Base-by-base conservation (phyloP, 2,797 vertebrate species). In the Capromys pilorides region DNA sequence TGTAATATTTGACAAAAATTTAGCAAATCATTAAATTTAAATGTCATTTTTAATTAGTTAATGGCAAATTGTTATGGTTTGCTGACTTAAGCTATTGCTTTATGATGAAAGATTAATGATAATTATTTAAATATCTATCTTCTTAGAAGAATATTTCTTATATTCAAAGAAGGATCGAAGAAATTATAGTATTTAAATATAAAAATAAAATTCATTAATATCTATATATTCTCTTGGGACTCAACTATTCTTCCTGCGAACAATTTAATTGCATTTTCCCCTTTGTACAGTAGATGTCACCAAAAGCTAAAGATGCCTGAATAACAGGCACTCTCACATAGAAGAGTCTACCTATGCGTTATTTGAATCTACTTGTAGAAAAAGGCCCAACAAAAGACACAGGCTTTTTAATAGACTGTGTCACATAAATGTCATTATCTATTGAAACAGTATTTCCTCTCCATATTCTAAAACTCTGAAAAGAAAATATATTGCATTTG, bases 281-380 rank as follows among this genome's bases (percentile, higher is more conserved):
- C 2, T 95, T 91, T 95, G 94, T 62, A 92, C 96, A 95, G 94
- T 95, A 97, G 97, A 92, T 97, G 97, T 93, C 95, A 86, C 94
- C 80, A 92, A 66, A 96, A 95, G 36, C 73, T 83, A 88, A 92
- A 96, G 71, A 96, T 92, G 75, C 61, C 57, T 13, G 41, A 66
- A 33, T 41, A 93, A 36, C 24, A 80, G 18, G 19, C 8, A 14
- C 16, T n/a, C 24, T 78, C n/a, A 33, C 19, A 51, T 11, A 90
- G 19, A 54, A 31, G 82, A 36, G 45, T 91, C 78, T 67, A 62
- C 18, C 2, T n/a, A 1, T 6, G 31, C 57, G 49, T 61, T 82
- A 62, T 69, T 95, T 90, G 39, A 90, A 82, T 83, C n/a, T 88
- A 66, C 8, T 71, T n/a, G 8, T 64, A n/a, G 54, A 93, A 83